Conservation (phyloP, 92 coral and sea anemone genomes). For the Desmophyllum pertusum region DNA sequence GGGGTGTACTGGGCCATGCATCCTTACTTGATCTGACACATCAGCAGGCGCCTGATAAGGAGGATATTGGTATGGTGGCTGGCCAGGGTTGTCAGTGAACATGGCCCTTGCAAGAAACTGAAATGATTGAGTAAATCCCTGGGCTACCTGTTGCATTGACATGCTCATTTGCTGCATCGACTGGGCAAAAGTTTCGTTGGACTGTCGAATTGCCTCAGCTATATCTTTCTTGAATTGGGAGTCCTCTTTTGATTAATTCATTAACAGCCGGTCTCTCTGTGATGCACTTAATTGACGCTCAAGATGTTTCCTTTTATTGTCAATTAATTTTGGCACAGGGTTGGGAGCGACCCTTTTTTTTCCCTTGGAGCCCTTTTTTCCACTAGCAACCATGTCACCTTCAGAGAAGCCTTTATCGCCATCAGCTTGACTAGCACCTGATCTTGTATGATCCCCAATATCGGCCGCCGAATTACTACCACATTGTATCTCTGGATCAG, state of each 20-base stretch:
- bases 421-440: not conserved
- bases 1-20: not conserved
- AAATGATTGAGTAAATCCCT: no score
- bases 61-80: constrained; percentile 6
- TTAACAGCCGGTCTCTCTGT: constrained; percentile 44
- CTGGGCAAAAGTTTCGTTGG: constrained; percentile 46
- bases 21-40: not conserved
- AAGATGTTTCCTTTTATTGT: no score
- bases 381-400: constrained; percentile 14
- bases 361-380: not conserved
- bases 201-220: no score
- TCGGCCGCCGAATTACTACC: not conserved
- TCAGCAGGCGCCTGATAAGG: constrained; percentile 2
- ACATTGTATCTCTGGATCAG: not conserved
- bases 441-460: not conserved
- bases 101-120: no score
- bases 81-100: not conserved
- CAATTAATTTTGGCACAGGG: no score
- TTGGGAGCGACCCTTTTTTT: constrained; percentile 22
- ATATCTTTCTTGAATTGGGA: no score
- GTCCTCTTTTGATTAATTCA: no score
- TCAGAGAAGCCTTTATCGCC: constrained; percentile 13
- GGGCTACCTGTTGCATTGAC: constrained; percentile 41
- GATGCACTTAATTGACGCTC: no score
- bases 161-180: constrained; percentile 51